phyloP scores from a whole-genome alignment of 2,113 vertebrate species.

The Drymodes brunneopygia region DNA sequence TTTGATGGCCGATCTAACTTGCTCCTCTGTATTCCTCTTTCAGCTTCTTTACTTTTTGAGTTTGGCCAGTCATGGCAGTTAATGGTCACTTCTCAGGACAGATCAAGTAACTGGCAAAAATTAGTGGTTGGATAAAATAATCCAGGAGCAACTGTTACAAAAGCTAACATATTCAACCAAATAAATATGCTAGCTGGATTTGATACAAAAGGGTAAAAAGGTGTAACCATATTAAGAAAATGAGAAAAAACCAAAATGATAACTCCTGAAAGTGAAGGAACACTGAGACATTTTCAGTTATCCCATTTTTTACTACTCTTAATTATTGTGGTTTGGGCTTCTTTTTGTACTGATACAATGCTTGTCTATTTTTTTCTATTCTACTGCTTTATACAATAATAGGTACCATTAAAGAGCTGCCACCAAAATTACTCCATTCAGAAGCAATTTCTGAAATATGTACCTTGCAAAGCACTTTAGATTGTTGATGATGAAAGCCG shows the following conservation, averaged over 20 bases:
- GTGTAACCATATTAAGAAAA: not conserved
- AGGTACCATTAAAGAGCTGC: not conserved
- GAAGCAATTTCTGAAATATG: constrained; percentile 24
- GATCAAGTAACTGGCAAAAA: not conserved
- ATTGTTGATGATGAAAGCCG: constrained; percentile 5
- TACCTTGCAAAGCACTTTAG: constrained; percentile 6
- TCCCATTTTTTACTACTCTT: not conserved
- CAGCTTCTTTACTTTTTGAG: not conserved
- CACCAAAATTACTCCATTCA: constrained; percentile 7
- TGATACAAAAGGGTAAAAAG: not conserved
- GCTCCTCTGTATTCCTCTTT: not conserved
- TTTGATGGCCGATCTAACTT: not conserved
- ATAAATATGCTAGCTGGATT: not conserved
- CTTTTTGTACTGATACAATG: not conserved
- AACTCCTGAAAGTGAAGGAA: not conserved
- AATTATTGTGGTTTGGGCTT: not conserved
- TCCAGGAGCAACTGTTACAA: not conserved
- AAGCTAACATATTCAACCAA: not conserved
- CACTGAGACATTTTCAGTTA: not conserved
- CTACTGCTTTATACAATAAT: not conserved
- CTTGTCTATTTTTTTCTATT: not conserved
- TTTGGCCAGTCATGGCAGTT: not conserved
- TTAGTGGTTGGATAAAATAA: not conserved
- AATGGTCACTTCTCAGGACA: not conserved
- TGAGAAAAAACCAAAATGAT: not conserved